These are phyloP conservation scores for Dryas iulia DNA, from an alignment of 1,140 invertebrate genomes.

Conservation along the genomic window DNA sequence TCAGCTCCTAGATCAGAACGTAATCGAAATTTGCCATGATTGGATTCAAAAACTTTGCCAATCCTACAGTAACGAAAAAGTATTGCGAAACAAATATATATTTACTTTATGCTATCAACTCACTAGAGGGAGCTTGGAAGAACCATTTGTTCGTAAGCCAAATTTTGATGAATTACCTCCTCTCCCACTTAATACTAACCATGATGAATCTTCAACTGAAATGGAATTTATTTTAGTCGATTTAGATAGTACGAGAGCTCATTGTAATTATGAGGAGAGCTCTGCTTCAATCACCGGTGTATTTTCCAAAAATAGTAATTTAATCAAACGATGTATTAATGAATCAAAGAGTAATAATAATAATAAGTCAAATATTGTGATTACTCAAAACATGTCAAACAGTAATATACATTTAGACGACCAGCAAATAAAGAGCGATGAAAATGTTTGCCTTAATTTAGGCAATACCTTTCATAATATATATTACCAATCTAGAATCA, in stretches of 20 bases:
- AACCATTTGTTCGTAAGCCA: slow-evolving; percentile 53
- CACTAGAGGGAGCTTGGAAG: slow-evolving; percentile 52
- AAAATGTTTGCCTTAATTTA: background rate
- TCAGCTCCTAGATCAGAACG: slow-evolving; percentile 47
- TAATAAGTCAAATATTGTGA: background rate
- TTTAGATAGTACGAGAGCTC: slow-evolving; percentile 40
- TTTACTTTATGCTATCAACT: slow-evolving; percentile 63
- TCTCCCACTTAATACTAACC: slow-evolving; percentile 40
- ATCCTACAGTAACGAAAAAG: slow-evolving; percentile 51
- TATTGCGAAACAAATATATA: slow-evolving; percentile 60
- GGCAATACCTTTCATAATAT: slow-evolving; percentile 22
- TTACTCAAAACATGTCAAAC: background rate
- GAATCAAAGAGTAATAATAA: background rate
- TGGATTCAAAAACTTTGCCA: slow-evolving; percentile 63
- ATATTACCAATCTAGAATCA: slow-evolving; percentile 44
- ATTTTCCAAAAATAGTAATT: background rate
- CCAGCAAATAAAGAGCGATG: background rate
- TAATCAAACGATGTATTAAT: background rate
- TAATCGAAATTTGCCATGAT: slow-evolving; percentile 54
- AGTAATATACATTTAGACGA: background rate
- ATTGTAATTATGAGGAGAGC: slow-evolving; percentile 39
- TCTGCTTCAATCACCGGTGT: background rate
- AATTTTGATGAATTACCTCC: slow-evolving; percentile 30
- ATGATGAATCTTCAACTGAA: slow-evolving; percentile 51
- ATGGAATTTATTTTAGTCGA: slow-evolving; percentile 50